These are phyloP conservation scores for Cheilosia soror DNA, from an alignment of 2,888 invertebrate species.

Conservation along the genomic window DNA sequence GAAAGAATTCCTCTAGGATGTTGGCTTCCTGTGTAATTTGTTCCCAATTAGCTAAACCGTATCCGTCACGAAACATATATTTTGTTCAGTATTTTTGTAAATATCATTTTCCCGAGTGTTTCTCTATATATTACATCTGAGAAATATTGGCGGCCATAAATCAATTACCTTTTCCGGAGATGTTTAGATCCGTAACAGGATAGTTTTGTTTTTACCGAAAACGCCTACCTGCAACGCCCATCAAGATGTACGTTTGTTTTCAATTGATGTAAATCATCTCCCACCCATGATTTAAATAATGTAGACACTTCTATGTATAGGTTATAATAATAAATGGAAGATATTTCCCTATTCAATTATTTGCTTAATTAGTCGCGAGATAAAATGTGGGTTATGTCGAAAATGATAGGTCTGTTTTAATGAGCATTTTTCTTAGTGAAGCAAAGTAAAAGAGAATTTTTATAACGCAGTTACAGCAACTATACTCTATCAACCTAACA, in stretches of 20 bases:
- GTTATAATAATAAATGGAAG: too few relatives aligned
- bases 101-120: not conserved
- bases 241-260: slow-evolving; percentile 31
- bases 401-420: too few relatives aligned
- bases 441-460: too few relatives aligned
- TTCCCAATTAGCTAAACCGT: slow-evolving; percentile 57
- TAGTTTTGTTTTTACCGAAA: slow-evolving; percentile 58
- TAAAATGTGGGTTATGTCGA: too few relatives aligned
- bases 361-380: too few relatives aligned
- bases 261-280: slow-evolving; percentile 24
- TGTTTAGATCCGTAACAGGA: slow-evolving; percentile 41
- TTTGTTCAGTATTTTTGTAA: slow-evolving; percentile 4
- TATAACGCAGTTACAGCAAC: too few relatives aligned
- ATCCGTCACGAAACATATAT: slow-evolving; percentile 11
- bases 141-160: slow-evolving; percentile 41
- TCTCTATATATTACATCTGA: not conserved
- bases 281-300: slow-evolving; percentile 21
- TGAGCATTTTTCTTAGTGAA: too few relatives aligned
- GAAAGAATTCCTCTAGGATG: slow-evolving; percentile 35
- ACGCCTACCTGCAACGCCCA: slow-evolving; percentile 59
- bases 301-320: too few relatives aligned
- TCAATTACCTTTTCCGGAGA: slow-evolving; percentile 45
- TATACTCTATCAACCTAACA: too few relatives aligned
- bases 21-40: slow-evolving; percentile 70
- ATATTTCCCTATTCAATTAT: too few relatives aligned